Evolutionary conservation across 2,797 vertebrate species (phyloP).

Genomic region (Pseudotriccus pelzelni): DNA sequence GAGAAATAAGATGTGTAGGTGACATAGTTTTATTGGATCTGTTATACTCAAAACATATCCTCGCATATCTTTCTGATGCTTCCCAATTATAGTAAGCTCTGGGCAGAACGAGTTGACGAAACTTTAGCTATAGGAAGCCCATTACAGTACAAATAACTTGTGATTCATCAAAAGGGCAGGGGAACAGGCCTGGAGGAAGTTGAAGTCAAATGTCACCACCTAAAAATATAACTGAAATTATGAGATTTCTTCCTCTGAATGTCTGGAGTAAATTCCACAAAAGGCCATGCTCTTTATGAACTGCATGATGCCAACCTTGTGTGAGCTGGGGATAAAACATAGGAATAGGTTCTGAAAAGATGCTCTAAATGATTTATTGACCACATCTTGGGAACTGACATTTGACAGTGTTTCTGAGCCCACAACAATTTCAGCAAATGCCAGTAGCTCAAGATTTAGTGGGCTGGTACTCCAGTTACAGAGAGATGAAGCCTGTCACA

Average conservation of each 20-base stretch:
- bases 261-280: conserved; percentile 15
- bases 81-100: background rate
- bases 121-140: background rate
- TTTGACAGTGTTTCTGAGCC: conserved; percentile 6
- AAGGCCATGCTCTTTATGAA: background rate
- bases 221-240: conserved; percentile 53
- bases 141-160: background rate
- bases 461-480: conserved; percentile 9
- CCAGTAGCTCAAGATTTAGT: background rate
- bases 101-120: background rate
- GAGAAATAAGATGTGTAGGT: background rate
- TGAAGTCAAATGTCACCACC: conserved; percentile 47
- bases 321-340: background rate
- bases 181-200: conserved; percentile 9
- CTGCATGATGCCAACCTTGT: background rate
- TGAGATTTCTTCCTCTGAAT: conserved; percentile 39
- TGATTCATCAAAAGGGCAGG: conserved; percentile 51
- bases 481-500: background rate
- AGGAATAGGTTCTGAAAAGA: conserved; percentile 13
- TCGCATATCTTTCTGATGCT: background rate
- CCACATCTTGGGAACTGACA: conserved; percentile 26
- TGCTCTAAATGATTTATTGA: conserved; percentile 26
- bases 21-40: background rate
- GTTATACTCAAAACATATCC: background rate
- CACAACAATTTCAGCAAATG: conserved; percentile 30